These are phyloP conservation scores for Dufourea novaeangliae DNA, from an alignment of 1,140 invertebrate genomes.

Conservation along the genomic window DNA sequence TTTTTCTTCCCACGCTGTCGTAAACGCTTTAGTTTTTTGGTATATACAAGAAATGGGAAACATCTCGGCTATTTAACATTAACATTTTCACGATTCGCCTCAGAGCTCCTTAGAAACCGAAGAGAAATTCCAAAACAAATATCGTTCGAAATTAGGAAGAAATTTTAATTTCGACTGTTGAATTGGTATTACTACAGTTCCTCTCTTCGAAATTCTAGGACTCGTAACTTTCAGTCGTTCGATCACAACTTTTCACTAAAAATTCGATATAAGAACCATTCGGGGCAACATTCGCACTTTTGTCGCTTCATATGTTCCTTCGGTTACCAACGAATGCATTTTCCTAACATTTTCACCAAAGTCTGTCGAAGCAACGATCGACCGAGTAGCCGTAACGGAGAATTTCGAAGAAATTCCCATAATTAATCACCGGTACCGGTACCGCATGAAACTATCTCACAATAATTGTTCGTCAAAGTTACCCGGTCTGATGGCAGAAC, in stretches of 20 bases:
- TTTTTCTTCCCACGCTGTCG: background rate
- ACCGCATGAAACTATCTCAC: background rate
- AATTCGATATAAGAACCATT: background rate
- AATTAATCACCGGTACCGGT: background rate
- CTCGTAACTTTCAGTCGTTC: background rate
- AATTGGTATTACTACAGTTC: background rate
- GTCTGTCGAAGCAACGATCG: background rate
- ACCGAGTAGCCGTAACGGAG: background rate
- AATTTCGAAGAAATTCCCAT: background rate
- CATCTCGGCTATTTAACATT: background rate
- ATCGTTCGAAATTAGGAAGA: background rate
- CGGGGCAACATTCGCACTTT: background rate
- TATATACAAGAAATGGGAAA: conserved; percentile 35
- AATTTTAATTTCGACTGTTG: background rate
- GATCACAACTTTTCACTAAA: too few relatives aligned
- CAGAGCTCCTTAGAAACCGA: background rate
- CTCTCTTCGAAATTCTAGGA: background rate
- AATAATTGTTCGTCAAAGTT: conserved; percentile 37
- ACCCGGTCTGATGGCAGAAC: conserved; percentile 70
- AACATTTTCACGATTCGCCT: background rate
- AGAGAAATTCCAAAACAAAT: background rate
- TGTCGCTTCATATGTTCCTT: background rate
- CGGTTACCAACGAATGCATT: background rate
- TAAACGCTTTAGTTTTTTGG: conserved; percentile 12
- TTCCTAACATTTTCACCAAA: background rate